phyloP scores from a whole-genome alignment of 2,113 vertebrate species.

The Tachuris rubrigastra region DNA sequence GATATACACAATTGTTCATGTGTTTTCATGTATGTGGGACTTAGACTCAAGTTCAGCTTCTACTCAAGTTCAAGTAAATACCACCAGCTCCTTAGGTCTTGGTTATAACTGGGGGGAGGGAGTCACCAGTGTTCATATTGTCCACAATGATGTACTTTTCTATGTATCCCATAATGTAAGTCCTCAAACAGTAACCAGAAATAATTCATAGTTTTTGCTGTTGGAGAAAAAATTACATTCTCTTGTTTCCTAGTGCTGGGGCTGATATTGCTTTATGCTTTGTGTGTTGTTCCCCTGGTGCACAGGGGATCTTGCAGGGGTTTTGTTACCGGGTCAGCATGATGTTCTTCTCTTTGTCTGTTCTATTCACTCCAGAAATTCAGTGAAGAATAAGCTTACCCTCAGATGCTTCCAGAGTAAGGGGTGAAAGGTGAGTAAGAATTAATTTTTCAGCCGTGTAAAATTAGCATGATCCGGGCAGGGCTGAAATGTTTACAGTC shows the following conservation, averaged over 20 bases:
- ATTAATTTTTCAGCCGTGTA: neutral
- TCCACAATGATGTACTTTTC: neutral
- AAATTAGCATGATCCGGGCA: neutral
- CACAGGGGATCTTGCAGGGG: rapidly evolving
- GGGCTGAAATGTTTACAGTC: neutral
- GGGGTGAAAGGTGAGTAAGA: neutral
- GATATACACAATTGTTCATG: rapidly evolving
- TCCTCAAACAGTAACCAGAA: neutral
- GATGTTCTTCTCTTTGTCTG: neutral
- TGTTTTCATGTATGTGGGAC: neutral
- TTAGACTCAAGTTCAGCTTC: neutral
- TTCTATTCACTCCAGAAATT: neutral
- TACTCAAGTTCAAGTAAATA: neutral
- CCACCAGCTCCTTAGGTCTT: neutral
- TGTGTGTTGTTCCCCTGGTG: neutral
- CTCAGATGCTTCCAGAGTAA: neutral
- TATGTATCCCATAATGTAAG: neutral
- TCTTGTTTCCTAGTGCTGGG: neutral
- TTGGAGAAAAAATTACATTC: neutral
- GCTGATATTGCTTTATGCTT: rapidly evolving
- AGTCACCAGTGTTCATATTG: neutral
- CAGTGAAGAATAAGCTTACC: neutral
- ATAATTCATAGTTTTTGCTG: neutral
- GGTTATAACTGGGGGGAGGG: neutral
- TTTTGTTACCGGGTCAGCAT: neutral